Evolutionary conservation across 2,113 vertebrate genomes (phyloP), one percentile per base, ranked within the genome.

Genomic region (Centropus bengalensis): DNA sequence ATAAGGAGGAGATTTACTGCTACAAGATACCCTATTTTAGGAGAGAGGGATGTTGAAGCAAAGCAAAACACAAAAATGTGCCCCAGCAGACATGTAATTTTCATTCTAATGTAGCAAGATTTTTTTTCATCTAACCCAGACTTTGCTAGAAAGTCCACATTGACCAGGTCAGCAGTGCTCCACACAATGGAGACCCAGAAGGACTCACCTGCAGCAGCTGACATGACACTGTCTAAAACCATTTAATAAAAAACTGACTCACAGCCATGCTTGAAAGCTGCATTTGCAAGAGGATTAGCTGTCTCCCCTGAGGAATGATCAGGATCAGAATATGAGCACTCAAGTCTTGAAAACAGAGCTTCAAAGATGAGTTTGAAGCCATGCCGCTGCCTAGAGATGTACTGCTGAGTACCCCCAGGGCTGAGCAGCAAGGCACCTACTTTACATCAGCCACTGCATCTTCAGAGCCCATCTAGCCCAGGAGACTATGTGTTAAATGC

Each of bases 31-130:
- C 66, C 82, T 88, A 55, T 85, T 84, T 84, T 69, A 52, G 68
- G 75, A 74, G 92, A 86, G 88, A 95, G 84, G 44, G 59, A 86
- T 55, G 64, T 27, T 86, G 86, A 94, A 92, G 83, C 86, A 80
- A 93, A 94, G 80, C 87, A 95, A 88, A 89, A 92, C 66, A 91
- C 88, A 96, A 95, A 93, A 93, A 81, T 8, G 47, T 38, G n/a
- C 40, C 83, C 42, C 63, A 20, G 64, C 7, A 79, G 82, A 81
- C 55, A 71, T 18, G 82, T 2, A 47, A 77, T 96, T 95, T 92
- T 89, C 66, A 79, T 82, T 88, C 87, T 71, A 89, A 94, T 11
- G 64, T 59, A 87, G 64, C 42, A 67, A 2, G 1, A 44, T 85
- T 87, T 54, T 36, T 93, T 95, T 91, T 79, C 64, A 66, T 82